phyloP scores from a whole-genome alignment of 2,888 invertebrate genomes.

The Dynastes tityus region DNA sequence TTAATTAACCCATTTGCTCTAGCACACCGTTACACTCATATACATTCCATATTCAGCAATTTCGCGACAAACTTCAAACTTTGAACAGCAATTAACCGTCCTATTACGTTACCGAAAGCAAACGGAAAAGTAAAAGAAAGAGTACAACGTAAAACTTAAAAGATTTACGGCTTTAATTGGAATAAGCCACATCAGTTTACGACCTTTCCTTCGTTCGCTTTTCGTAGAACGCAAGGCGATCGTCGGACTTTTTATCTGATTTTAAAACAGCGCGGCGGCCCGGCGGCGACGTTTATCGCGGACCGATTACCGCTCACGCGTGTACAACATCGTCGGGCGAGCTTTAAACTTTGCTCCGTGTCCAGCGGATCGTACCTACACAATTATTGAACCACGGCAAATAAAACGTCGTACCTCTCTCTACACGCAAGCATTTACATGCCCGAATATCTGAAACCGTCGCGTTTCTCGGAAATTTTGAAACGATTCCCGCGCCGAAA shows the following conservation, averaged over 20 bases:
- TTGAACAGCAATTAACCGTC: too few species aligned
- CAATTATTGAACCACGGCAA: slow-evolving; percentile 30
- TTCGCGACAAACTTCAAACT: too few species aligned
- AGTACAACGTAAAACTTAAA: too few species aligned
- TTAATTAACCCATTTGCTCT: too few species aligned
- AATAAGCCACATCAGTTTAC: background rate
- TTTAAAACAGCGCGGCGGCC: background rate
- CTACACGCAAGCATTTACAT: background rate
- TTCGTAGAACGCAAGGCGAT: slow-evolving; percentile 1
- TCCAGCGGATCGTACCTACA: background rate
- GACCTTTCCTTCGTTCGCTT: slow-evolving; percentile 3
- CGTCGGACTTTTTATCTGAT: slow-evolving; percentile 18
- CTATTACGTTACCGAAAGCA: too few species aligned
- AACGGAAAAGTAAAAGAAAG: too few species aligned
- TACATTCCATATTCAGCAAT: too few species aligned
- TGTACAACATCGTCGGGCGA: background rate
- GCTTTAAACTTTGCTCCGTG: slow-evolving; percentile 2
- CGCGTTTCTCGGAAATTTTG: slow-evolving; percentile 34
- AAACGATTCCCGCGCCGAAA: slow-evolving; percentile 37
- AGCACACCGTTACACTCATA: too few species aligned
- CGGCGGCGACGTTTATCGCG: background rate
- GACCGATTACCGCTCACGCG: slow-evolving; percentile 7
- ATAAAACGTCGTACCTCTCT: background rate
- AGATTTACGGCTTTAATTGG: background rate
- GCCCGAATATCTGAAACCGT: slow-evolving; percentile 1